Evolutionary conservation across 2,113 vertebrate genomes (phyloP).

Genomic region (Phainopepla nitens): DNA sequence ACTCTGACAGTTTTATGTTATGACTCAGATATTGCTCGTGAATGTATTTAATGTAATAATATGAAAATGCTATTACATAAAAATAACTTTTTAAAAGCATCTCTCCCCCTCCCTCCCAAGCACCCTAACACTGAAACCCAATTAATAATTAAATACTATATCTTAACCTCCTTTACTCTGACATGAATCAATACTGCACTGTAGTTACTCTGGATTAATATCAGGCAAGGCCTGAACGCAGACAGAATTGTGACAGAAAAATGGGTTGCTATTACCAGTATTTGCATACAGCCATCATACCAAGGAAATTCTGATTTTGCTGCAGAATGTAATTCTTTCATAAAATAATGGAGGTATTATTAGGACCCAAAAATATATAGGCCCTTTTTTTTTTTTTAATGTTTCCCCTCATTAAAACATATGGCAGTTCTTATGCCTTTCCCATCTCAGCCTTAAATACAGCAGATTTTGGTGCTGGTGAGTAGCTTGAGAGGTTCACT

Average conservation of each 20-base stretch:
- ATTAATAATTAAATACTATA: slow-evolving; percentile 45
- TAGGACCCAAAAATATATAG: not conserved
- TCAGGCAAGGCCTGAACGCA: not conserved
- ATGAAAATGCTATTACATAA: slow-evolving; percentile 32
- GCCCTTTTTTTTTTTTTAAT: not conserved
- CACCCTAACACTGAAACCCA: not conserved
- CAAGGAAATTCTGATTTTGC: not conserved
- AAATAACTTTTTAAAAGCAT: slow-evolving; percentile 49
- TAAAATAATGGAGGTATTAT: not conserved
- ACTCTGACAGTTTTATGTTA: slow-evolving; percentile 39
- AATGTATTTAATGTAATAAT: slow-evolving; percentile 46
- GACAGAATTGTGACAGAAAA: not conserved
- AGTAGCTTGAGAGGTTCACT: not conserved
- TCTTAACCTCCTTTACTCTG: slow-evolving; percentile 1
- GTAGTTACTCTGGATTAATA: slow-evolving; percentile 12
- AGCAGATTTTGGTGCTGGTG: not conserved
- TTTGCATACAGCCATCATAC: not conserved
- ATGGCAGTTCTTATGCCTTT: not conserved
- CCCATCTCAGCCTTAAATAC: not conserved
- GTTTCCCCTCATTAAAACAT: not conserved
- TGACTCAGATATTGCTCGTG: slow-evolving; percentile 38
- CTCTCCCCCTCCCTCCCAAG: not conserved
- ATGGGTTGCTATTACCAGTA: not conserved
- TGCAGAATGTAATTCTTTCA: not conserved
- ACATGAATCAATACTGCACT: slow-evolving; percentile 23